phyloP scores from a whole-genome alignment of 2,888 invertebrate species.

The Sesia apiformis region DNA sequence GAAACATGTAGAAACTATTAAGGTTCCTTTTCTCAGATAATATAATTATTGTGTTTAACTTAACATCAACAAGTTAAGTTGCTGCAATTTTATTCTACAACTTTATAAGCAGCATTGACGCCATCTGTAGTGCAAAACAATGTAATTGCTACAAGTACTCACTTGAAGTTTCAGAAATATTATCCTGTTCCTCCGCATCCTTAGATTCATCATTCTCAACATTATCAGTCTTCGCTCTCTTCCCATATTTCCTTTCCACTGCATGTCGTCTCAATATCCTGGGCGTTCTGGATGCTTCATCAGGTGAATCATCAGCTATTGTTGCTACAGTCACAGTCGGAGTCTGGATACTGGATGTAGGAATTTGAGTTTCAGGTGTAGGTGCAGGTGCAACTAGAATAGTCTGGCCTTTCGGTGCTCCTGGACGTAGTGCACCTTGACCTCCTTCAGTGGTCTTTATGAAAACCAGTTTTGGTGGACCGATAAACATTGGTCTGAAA shows the following conservation, averaged over 20 bases:
- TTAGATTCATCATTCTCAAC: constrained; percentile 37
- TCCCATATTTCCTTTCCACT: constrained; percentile 56
- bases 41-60: no score
- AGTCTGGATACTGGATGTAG: constrained; percentile 13
- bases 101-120: no score
- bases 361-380: constrained; percentile 15
- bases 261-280: constrained; percentile 45
- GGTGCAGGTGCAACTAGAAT: constrained; percentile 56
- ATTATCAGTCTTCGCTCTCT: constrained; percentile 53
- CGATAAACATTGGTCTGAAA: constrained; percentile 65
- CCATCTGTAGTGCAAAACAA: no score
- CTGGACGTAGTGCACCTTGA: constrained; percentile 47
- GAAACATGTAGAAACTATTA: no score
- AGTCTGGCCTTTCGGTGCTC: constrained; percentile 57
- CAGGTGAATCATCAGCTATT: constrained; percentile 32
- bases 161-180: constrained; percentile 39
- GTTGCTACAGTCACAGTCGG: constrained; percentile 19
- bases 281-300: constrained; percentile 29
- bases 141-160: no score
- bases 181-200: constrained; percentile 34
- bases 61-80: no score
- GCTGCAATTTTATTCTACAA: no score
- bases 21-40: no score
- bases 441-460: constrained; percentile 63
- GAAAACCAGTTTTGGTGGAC: constrained; percentile 67